phyloP scores from a whole-genome alignment of 2,113 vertebrate genomes.

The Centrocercus urophasianus region DNA sequence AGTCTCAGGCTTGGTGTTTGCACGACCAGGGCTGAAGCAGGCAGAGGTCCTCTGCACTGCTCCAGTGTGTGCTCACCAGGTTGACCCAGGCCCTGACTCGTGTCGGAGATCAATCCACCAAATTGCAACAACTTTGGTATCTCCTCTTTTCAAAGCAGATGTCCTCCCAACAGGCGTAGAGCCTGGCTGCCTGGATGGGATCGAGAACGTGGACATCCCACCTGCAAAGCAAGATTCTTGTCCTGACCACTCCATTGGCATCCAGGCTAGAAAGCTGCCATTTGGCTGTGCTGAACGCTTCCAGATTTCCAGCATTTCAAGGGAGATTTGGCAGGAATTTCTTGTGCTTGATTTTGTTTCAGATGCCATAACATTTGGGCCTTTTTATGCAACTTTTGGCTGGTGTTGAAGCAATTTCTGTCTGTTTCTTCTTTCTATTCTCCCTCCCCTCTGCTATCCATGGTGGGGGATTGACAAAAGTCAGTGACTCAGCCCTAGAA shows the following conservation, averaged over 20 bases:
- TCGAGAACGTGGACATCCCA: rapidly evolving
- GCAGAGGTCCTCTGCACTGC: background rate
- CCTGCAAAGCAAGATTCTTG: background rate
- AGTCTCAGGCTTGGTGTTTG: background rate
- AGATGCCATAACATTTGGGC: constrained; percentile 60
- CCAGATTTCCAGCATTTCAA: constrained; percentile 69
- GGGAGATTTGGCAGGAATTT: constrained; percentile 49
- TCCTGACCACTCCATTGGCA: background rate
- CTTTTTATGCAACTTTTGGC: constrained; percentile 61
- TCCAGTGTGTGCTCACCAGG: rapidly evolving
- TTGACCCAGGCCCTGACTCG: background rate
- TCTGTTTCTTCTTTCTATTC: constrained; percentile 66
- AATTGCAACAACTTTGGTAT: background rate
- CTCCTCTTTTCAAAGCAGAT: background rate
- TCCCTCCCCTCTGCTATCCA: constrained; percentile 50
- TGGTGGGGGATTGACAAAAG: constrained; percentile 64
- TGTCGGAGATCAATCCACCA: background rate
- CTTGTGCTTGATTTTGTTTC: constrained; percentile 54
- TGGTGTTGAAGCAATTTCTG: constrained; percentile 43
- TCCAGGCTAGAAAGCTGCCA: constrained; percentile 12
- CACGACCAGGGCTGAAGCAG: background rate
- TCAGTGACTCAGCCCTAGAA: constrained; percentile 61
- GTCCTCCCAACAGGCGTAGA: background rate
- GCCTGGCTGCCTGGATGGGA: background rate
- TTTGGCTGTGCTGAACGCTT: background rate